Evolutionary conservation across 2,797 vertebrate genomes (phyloP).

Genomic region (Lindbergichthys nudifrons): DNA sequence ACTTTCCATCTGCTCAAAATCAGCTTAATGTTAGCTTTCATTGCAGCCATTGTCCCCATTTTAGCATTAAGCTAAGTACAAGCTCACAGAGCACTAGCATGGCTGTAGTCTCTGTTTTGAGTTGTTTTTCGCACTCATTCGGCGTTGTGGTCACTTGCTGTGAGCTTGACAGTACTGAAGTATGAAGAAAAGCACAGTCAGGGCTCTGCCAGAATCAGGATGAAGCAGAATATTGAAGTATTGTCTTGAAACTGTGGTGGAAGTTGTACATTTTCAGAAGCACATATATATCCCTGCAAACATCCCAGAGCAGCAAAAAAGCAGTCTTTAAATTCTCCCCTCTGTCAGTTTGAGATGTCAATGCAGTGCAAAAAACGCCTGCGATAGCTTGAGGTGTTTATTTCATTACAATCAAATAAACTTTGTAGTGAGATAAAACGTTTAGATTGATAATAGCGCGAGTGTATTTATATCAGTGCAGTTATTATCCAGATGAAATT

Average conservation of each 20-base stretch:
- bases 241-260: conserved; percentile 23
- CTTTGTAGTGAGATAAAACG: conserved; percentile 5
- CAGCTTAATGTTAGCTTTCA: not conserved
- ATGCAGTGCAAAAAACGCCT: not conserved
- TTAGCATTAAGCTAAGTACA: not conserved
- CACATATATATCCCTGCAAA: conserved; percentile 14
- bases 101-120: not conserved
- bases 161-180: conserved; percentile 18
- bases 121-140: conserved; percentile 8
- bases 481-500: conserved; percentile 47
- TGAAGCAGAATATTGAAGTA: conserved; percentile 9
- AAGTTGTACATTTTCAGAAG: conserved; percentile 23
- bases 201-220: conserved; percentile 3
- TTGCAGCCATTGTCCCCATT: too few relatives aligned
- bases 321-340: conserved; percentile 18
- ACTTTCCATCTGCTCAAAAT: not conserved
- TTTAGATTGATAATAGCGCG: conserved; percentile 25
- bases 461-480: conserved; percentile 19
- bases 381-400: conserved; percentile 40
- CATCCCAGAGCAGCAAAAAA: conserved; percentile 3
- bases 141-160: conserved; percentile 16
- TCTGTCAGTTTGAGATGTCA: conserved; percentile 31
- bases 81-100: not conserved
- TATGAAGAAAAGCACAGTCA: not conserved
- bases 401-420: conserved; percentile 42